phyloP scores from a whole-genome alignment of 2,888 invertebrate genomes.

The Asteroscopus sphinx region DNA sequence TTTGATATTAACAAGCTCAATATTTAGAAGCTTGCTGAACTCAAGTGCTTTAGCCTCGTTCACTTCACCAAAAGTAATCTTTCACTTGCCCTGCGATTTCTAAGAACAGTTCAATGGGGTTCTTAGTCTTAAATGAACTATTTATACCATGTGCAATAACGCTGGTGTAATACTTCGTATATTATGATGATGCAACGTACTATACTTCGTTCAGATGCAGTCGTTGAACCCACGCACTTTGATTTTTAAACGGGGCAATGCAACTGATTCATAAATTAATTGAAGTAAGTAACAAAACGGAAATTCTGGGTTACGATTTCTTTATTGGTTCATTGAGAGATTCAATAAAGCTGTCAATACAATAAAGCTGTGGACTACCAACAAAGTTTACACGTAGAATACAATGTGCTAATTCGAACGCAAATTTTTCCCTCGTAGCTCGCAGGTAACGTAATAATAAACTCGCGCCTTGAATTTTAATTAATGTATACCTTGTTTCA shows the following conservation, averaged over 20 bases:
- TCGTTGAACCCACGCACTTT: conserved; percentile 60
- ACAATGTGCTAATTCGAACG: not conserved
- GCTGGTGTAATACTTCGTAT: conserved; percentile 36
- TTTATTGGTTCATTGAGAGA: conserved; percentile 10
- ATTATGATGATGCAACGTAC: conserved; percentile 52
- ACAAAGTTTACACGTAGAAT: not conserved
- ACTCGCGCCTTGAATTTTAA: conserved; percentile 7
- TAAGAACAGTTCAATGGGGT: conserved; percentile 59
- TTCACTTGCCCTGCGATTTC: conserved; percentile 44
- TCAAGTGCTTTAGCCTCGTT: conserved; percentile 7
- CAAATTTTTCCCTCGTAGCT: conserved; percentile 6
- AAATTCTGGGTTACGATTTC: conserved; percentile 13
- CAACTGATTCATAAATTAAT: conserved; percentile 50
- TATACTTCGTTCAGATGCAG: conserved; percentile 56
- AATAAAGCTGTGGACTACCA: conserved; percentile 2
- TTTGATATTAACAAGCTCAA: not conserved
- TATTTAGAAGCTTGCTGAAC: conserved; percentile 8
- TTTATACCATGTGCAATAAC: conserved; percentile 54
- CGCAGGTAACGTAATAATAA: conserved; percentile 8
- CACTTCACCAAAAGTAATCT: conserved; percentile 32
- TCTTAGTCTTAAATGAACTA: conserved; percentile 47
- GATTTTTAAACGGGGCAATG: conserved; percentile 49
- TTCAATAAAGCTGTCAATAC: not conserved
- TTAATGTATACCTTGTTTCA: conserved; percentile 6
- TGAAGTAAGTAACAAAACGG: conserved; percentile 32